Conservation (phyloP, 1,140 invertebrate species). For the Magallana gigas region DNA sequence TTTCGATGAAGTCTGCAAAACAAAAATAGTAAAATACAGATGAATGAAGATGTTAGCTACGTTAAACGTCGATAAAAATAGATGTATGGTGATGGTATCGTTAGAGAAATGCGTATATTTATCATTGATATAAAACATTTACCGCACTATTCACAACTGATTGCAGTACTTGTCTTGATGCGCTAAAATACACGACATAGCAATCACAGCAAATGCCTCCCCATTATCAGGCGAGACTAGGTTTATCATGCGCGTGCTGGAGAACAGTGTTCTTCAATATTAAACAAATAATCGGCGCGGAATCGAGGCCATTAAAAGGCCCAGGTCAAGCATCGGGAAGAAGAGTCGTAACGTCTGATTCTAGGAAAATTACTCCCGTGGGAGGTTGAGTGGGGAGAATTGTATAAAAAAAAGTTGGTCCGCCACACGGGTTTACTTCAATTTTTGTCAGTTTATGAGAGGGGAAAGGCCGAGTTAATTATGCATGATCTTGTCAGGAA, state of each 20-base stretch:
- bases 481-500: neutral
- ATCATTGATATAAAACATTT: constrained; percentile 25
- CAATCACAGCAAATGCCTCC: neutral
- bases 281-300: neutral
- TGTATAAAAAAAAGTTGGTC: neutral
- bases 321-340: neutral
- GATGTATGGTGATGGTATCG: neutral
- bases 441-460: neutral
- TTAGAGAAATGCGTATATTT: neutral
- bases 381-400: constrained; percentile 24
- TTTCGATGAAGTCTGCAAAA: neutral
- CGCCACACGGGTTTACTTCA: neutral
- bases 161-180: neutral
- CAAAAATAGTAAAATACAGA: constrained; percentile 17
- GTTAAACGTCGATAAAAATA: neutral
- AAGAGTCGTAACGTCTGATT: neutral
- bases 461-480: neutral
- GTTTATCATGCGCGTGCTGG: neutral
- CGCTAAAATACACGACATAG: neutral
- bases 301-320: neutral
- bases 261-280: constrained; percentile 24
- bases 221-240: neutral
- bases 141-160: neutral
- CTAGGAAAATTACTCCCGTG: neutral
- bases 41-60: neutral